Base-by-base conservation (phyloP, 2,888 invertebrate genomes). In the Psococerastis gibbosa region DNA sequence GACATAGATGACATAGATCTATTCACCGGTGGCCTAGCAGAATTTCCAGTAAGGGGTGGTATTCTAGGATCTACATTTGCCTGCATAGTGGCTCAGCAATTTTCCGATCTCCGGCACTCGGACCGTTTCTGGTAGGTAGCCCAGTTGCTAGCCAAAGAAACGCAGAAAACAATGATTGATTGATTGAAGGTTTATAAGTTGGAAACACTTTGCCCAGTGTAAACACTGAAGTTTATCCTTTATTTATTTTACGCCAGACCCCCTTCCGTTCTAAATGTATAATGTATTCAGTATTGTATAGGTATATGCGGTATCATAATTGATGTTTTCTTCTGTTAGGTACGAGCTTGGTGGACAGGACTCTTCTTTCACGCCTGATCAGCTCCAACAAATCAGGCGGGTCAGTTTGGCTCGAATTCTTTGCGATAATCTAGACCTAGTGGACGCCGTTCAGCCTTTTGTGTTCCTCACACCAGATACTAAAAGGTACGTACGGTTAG, bases 91-190 rank as follows among this genome's bases (percentile, higher is more conserved):
- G 66, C 61, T 11, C 55, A 57, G 47, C 63, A 64, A 47, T 67
- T 67, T 51, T 52, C 58, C 35, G 58, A 62, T 47, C 53, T 66
- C 20, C 57, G 64, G 46, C 53, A 55, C 35, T 68, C 67, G 3
- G 68, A 69, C 53, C 52, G 68, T 35, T 68, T 66, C 53, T 69
- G 67, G 66, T n/a, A n/a, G n/a, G n/a, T n/a, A n/a, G n/a, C n/a
- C n/a, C 68, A 65, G n/a, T n/a, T n/a, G n/a, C n/a, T n/a, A n/a
- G n/a, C n/a, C n/a, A n/a, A n/a, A n/a, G n/a, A n/a, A n/a, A n/a
- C n/a, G n/a, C n/a, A n/a, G n/a, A n/a, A n/a, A n/a, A n/a, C n/a
- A n/a, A n/a, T n/a, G n/a, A n/a, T n/a, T n/a, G n/a, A n/a, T n/a
- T n/a, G n/a, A n/a, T n/a, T n/a, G n/a, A n/a, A n/a, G n/a, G n/a